Percentiles rank a stretch among this genome's conserved stretches.
Conservation (phyloP, 2,888 invertebrate genomes). For the Tachystola acroxantha region DNA sequence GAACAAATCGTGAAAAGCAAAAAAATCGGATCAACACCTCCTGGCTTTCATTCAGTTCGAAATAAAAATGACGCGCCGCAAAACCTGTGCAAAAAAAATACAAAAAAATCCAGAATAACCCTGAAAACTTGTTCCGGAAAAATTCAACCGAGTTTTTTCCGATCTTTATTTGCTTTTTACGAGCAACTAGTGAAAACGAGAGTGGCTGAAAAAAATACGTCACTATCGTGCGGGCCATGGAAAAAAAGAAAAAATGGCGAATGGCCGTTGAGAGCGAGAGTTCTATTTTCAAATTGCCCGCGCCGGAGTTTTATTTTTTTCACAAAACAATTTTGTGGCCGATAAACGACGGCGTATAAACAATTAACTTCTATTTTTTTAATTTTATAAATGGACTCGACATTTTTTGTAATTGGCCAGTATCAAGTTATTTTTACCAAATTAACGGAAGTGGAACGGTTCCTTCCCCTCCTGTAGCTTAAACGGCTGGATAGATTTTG, state of each 20-base stretch:
- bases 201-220: constrained; percentile 63
- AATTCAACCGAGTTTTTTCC: constrained; percentile 58
- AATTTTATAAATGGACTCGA: no score
- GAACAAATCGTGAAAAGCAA: no score
- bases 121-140: constrained; percentile 51
- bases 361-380: constrained; percentile 11
- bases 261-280: constrained; percentile 59
- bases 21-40: constrained; percentile 11
- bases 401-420: no score
- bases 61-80: constrained; percentile 13
- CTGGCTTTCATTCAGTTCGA: not conserved
- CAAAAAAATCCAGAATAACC: constrained; percentile 47
- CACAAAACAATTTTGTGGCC: no score
- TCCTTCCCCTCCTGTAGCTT: no score
- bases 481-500: no score
- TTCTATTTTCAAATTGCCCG: constrained; percentile 66
- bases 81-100: constrained; percentile 37
- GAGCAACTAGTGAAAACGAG: constrained; percentile 65
- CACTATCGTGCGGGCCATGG: constrained; percentile 64
- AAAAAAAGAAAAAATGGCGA: constrained; percentile 53
- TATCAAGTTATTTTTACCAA: no score
- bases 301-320: constrained; percentile 39
- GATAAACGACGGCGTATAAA: no score
- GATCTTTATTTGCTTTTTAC: constrained; percentile 73
- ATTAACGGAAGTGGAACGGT: no score